Percentiles rank a stretch among this genome's conserved stretches.
phyloP scores from a whole-genome alignment of 2,888 invertebrate species.

The Mesodorylaimus sp. region DNA sequence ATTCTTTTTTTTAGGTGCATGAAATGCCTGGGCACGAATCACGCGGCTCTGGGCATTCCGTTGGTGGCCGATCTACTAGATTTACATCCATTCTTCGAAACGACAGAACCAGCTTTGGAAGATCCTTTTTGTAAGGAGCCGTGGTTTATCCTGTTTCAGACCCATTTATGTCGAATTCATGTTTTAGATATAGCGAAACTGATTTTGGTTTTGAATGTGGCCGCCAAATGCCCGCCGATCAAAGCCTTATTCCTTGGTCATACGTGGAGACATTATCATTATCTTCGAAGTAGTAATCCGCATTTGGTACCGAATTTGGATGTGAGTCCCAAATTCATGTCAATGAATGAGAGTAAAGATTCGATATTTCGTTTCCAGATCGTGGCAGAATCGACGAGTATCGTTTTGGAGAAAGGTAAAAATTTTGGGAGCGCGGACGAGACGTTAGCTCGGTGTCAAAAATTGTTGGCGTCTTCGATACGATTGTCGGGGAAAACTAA shows the following conservation, averaged over 20 bases:
- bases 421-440: too few species aligned
- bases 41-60: conserved; percentile 70
- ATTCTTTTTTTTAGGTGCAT: conserved; percentile 44
- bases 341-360: too few species aligned
- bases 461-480: too few species aligned
- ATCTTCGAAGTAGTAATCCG: conserved; percentile 76
- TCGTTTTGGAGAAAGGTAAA: too few species aligned
- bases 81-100: conserved; percentile 88
- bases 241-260: conserved; percentile 76
- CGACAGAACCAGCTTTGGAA: conserved; percentile 82
- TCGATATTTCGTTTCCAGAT: too few species aligned
- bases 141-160: background rate
- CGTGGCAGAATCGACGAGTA: too few species aligned
- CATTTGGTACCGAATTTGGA: conserved; percentile 58
- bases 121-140: conserved; percentile 43
- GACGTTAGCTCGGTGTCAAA: too few species aligned
- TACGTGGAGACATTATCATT: conserved; percentile 75
- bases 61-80: conserved; percentile 69
- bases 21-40: conserved; percentile 66
- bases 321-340: conserved; percentile 27
- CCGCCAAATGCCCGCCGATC: conserved; percentile 70
- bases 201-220: conserved; percentile 81
- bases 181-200: conserved; percentile 54
- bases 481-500: too few species aligned
- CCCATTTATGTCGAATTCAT: background rate